These are phyloP conservation scores for Tragelaphus strepsiceros DNA, from an alignment of 2,113 vertebrate genomes.

Conservation along the genomic window DNA sequence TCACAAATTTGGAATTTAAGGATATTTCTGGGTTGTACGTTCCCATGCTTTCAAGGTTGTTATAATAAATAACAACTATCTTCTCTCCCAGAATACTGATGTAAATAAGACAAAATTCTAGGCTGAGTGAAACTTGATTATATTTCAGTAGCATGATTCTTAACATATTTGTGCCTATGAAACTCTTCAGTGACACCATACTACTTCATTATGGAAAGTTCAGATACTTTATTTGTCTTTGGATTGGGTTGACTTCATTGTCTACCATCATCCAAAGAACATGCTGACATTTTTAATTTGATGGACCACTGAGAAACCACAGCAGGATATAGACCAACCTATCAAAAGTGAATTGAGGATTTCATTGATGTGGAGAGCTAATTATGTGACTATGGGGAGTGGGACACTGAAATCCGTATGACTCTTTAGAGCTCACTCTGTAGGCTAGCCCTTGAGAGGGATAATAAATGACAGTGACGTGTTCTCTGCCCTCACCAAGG, in stretches of 20 bases:
- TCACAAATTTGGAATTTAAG: not conserved
- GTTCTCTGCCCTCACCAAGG: not conserved
- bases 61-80: not conserved
- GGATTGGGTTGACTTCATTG: constrained; percentile 32
- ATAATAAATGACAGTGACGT: not conserved
- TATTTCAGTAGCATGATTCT: not conserved
- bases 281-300: constrained; percentile 71
- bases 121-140: not conserved
- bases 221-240: constrained; percentile 17
- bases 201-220: not conserved
- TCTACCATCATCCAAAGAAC: constrained; percentile 46
- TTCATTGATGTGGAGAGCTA: constrained; percentile 64
- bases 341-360: constrained; percentile 54
- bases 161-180: not conserved
- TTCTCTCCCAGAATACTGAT: not conserved
- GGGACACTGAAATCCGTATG: constrained; percentile 29
- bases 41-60: not conserved
- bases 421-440: not conserved
- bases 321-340: constrained; percentile 59
- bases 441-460: not conserved
- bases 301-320: constrained; percentile 63
- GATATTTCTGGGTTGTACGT: not conserved
- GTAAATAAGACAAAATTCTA: not conserved
- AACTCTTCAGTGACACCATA: not conserved
- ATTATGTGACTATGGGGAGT: constrained; percentile 53